Conservation (phyloP, 2,113 vertebrate species). For the Peucedramus taeniatus region DNA sequence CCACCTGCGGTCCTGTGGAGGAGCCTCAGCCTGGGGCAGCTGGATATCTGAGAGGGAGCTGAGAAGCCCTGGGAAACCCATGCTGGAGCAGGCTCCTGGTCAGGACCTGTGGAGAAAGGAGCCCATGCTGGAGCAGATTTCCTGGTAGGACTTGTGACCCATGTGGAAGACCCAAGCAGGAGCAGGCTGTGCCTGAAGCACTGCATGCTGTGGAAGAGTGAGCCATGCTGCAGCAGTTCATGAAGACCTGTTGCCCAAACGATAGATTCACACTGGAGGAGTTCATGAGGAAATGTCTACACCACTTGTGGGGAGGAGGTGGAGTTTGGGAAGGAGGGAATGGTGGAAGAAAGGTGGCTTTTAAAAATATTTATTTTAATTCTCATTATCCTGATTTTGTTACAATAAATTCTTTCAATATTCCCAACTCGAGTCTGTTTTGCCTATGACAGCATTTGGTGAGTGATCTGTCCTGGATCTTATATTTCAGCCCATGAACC, state of each 20-base stretch:
- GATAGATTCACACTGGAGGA: neutral
- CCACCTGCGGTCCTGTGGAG: neutral
- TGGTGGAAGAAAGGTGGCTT: neutral
- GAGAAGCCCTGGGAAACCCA: accelerated
- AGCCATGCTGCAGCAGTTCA: accelerated
- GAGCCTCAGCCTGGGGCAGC: neutral
- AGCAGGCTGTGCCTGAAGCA: neutral
- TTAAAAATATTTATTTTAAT: neutral
- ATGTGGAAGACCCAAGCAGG: neutral
- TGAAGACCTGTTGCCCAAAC: too few relatives aligned
- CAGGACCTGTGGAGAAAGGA: neutral
- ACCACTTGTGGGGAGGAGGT: neutral
- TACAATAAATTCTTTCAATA: neutral
- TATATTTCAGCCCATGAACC: neutral
- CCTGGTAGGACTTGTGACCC: neutral
- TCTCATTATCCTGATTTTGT: neutral
- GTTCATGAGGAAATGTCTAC: neutral
- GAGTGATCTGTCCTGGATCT: neutral
- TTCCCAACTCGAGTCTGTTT: neutral
- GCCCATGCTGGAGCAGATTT: neutral
- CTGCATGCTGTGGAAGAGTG: neutral
- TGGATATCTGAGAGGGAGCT: neutral
- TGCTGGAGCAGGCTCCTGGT: neutral
- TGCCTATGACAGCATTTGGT: neutral
- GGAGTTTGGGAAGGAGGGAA: neutral